phyloP scores from a whole-genome alignment of 2,888 invertebrate species.

The Cerceris ruficornis region DNA sequence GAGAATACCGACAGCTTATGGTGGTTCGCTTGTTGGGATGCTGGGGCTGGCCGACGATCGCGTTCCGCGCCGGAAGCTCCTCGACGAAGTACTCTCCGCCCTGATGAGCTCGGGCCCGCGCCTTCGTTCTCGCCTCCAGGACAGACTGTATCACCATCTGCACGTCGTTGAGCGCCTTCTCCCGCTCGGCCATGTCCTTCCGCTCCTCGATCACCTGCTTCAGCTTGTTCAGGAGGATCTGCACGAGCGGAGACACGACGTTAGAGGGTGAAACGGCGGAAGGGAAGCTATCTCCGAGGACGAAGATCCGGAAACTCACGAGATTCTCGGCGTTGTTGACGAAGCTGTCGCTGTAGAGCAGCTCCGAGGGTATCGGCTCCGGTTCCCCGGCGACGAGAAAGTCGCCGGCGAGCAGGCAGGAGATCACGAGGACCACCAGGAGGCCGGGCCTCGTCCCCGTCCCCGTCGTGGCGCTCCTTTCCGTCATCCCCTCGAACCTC shows the following conservation, averaged over 20 bases:
- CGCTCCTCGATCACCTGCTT: constrained; percentile 69
- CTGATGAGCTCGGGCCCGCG: constrained; percentile 39
- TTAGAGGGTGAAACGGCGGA: background rate
- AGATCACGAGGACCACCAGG: constrained; percentile 67
- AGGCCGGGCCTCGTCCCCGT: constrained; percentile 70
- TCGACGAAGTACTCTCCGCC: constrained; percentile 62
- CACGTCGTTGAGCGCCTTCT: constrained; percentile 71
- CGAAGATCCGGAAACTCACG: constrained; percentile 57
- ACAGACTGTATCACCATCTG: constrained; percentile 72
- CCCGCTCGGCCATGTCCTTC: constrained; percentile 70
- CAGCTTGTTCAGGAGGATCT: constrained; percentile 70
- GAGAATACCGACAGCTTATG: constrained; percentile 69
- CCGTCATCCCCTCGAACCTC: constrained; percentile 74
- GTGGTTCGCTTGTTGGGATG: constrained; percentile 74
- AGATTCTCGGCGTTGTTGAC: constrained; percentile 66
- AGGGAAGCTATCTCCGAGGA: too few species aligned
- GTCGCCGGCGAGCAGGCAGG: constrained; percentile 50
- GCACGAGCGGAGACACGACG: background rate
- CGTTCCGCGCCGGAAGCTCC: constrained; percentile 74
- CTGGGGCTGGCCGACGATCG: constrained; percentile 57
- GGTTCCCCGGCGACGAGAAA: constrained; percentile 66
- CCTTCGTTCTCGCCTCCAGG: constrained; percentile 67
- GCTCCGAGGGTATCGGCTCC: constrained; percentile 67
- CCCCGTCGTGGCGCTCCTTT: constrained; percentile 58
- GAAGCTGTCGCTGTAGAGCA: constrained; percentile 66